Evolutionary conservation across 2,797 vertebrate genomes (phyloP).

Genomic region (Melanotaenia trifasciata): DNA sequence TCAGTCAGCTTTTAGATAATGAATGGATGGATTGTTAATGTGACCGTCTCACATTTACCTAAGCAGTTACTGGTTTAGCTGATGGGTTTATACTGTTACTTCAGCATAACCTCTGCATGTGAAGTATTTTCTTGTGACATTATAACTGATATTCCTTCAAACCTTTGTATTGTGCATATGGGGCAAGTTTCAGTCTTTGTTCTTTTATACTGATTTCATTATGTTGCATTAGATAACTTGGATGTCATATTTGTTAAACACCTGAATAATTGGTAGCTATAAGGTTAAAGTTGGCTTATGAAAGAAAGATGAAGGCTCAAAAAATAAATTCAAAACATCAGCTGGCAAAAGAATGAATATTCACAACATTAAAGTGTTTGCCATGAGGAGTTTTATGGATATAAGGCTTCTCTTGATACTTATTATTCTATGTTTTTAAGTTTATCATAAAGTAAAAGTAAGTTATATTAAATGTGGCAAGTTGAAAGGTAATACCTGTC

Average conservation of each 20-base stretch:
- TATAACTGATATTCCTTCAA: neutral
- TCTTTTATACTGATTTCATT: conserved; percentile 36
- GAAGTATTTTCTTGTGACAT: neutral
- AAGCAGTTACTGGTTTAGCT: conserved; percentile 9
- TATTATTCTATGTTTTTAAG: no score
- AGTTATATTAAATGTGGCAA: no score
- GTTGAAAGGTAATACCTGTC: no score
- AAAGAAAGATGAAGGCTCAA: conserved; percentile 23
- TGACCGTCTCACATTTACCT: conserved; percentile 7
- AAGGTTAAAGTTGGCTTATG: conserved; percentile 20
- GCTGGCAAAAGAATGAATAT: conserved; percentile 25
- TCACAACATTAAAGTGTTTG: conserved; percentile 3
- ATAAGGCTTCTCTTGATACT: no score
- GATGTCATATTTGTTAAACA: conserved; percentile 13
- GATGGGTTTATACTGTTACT: neutral
- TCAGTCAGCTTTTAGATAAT: neutral
- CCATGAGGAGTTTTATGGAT: no score
- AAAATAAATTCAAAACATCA: conserved; percentile 43
- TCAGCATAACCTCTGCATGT: no score
- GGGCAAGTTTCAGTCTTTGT: neutral
- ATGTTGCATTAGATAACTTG: conserved; percentile 7
- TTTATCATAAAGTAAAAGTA: no score
- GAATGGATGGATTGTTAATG: conserved; percentile 2
- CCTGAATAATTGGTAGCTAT: conserved; percentile 13
- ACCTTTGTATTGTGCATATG: neutral